phyloP scores from a whole-genome alignment of 37 sponge, comb jelly and placozoan species.

The Petrosia ficiformis region DNA sequence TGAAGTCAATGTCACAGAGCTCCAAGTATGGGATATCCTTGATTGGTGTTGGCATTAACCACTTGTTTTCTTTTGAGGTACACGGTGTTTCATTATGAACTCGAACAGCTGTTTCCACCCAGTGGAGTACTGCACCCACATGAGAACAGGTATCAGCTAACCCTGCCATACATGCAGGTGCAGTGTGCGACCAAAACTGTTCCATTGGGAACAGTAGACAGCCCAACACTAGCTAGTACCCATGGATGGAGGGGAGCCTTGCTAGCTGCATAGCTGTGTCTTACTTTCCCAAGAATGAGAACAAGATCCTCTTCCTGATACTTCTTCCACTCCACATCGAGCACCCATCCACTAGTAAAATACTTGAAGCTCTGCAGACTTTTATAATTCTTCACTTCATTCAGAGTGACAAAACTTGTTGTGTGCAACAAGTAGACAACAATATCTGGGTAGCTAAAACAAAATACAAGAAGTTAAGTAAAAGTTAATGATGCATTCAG shows the following conservation, averaged over 20 bases:
- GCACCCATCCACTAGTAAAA: constrained; percentile 49
- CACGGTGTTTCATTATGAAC: constrained; percentile 19
- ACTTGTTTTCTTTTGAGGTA: constrained; percentile 30
- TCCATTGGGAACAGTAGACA: constrained; percentile 5
- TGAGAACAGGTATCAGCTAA: constrained; percentile 41
- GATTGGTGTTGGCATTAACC: constrained; percentile 33
- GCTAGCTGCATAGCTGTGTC: constrained; percentile 3
- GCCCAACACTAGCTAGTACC: too few relatives aligned
- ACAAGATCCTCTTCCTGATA: constrained; percentile 38
- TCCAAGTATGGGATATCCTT: constrained; percentile 19
- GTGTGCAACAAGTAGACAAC: constrained; percentile 44
- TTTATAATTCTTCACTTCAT: constrained; percentile 55
- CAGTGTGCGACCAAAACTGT: constrained; percentile 38
- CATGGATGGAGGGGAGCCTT: constrained; percentile 4
- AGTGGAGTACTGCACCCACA: constrained; percentile 44
- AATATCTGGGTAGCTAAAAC: constrained; percentile 36
- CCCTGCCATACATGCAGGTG: constrained; percentile 43
- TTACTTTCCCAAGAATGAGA: background rate
- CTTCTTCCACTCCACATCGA: constrained; percentile 33
- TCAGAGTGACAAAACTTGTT: constrained; percentile 42
- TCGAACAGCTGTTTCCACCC: constrained; percentile 42
- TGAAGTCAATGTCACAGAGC: constrained; percentile 21
- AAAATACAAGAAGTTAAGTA: background rate
- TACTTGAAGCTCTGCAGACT: constrained; percentile 49
- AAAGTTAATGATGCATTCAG: too few relatives aligned